Evolutionary conservation across 1,140 invertebrate genomes (phyloP).

Genomic region (Euglossa dilemma): DNA sequence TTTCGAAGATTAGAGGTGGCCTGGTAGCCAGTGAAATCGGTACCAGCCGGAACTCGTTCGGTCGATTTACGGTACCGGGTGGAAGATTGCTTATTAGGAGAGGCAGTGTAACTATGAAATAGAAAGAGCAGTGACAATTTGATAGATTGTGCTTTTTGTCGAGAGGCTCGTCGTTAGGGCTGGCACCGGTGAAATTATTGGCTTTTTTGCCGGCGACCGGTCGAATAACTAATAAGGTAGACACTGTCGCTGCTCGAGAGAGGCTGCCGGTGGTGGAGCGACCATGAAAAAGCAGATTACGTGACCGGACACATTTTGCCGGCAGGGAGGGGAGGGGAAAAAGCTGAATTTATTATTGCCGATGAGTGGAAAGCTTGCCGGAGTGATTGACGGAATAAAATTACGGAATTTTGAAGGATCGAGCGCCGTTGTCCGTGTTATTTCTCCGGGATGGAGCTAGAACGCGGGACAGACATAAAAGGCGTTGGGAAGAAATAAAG

Average conservation of each 20-base stretch:
- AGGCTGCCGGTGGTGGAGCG: not conserved
- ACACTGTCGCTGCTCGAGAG: constrained; percentile 12
- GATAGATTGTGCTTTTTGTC: constrained; percentile 75
- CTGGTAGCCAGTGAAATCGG: constrained; percentile 31
- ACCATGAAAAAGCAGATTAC: constrained; percentile 24
- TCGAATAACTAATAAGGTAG: constrained; percentile 65
- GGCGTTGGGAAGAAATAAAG: not conserved
- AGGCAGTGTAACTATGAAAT: constrained; percentile 65
- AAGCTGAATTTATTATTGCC: not conserved
- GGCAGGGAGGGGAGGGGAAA: not conserved
- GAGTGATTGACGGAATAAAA: not conserved
- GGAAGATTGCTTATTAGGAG: constrained; percentile 71
- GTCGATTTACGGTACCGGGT: constrained; percentile 56
- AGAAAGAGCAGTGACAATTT: constrained; percentile 77
- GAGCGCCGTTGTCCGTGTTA: not conserved
- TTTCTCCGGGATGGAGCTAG: not conserved
- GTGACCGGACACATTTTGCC: constrained; percentile 12
- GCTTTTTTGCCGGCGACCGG: constrained; percentile 53
- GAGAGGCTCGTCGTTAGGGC: constrained; percentile 60
- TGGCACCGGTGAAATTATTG: constrained; percentile 59
- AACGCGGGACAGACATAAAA: not conserved
- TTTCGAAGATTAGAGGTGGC: not conserved
- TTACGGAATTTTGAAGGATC: not conserved
- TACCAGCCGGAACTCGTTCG: constrained; percentile 56
- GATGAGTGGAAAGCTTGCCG: not conserved